phyloP scores from a whole-genome alignment of 2,797 vertebrate species.

The Gambelia wislizenii region DNA sequence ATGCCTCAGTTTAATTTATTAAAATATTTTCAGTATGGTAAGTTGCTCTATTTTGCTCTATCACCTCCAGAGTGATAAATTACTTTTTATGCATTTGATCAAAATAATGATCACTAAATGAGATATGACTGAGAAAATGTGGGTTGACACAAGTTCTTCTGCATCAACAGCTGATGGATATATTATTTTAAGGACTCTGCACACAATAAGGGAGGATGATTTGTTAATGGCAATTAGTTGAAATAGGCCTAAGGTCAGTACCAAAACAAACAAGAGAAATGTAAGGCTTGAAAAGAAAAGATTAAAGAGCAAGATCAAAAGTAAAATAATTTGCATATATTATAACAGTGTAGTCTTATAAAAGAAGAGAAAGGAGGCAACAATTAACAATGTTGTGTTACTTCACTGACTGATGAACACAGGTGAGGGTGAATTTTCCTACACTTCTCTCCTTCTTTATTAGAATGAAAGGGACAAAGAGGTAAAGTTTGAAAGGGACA shows the following conservation, averaged over 20 bases:
- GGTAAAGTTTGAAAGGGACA: no score
- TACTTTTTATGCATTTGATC: constrained; percentile 28
- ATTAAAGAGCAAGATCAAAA: background rate
- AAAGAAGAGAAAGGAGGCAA: background rate
- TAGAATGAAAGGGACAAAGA: background rate
- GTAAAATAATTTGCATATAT: background rate
- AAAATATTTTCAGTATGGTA: constrained; percentile 23
- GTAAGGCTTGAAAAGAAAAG: background rate
- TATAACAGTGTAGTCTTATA: background rate
- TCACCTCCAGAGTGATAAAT: constrained; percentile 14
- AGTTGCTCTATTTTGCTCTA: constrained; percentile 20
- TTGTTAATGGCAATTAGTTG: constrained; percentile 16
- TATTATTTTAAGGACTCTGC: background rate
- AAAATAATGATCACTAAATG: constrained; percentile 32
- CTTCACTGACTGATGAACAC: background rate
- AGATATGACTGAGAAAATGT: constrained; percentile 29
- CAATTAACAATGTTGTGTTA: background rate
- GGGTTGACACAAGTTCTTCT: constrained; percentile 26
- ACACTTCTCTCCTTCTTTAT: background rate
- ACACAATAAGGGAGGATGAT: constrained; percentile 9
- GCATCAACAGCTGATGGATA: constrained; percentile 15
- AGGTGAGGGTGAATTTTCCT: background rate
- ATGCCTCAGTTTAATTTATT: constrained; percentile 51
- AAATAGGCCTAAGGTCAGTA: constrained; percentile 3
- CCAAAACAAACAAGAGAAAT: background rate